Base-by-base conservation (phyloP, 2,888 invertebrate genomes). In the Liodrosophila aerea region DNA sequence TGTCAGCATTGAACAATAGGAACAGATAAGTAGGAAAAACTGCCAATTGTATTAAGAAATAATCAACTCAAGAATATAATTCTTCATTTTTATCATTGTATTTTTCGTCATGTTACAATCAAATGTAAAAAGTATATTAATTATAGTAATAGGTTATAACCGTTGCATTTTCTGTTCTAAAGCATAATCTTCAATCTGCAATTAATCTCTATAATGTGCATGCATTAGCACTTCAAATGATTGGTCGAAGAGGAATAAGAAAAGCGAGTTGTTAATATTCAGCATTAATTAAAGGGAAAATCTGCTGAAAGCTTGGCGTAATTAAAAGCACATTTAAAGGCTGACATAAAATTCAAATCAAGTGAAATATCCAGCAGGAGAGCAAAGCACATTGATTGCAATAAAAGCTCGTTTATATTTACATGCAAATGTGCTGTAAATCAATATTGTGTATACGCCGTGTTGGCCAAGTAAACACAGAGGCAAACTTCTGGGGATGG, bases 181-280 rank as follows among this genome's bases (percentile, higher is more conserved):
- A 18, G 18, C 11, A 15, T 12, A 11, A 12, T 4, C 13, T 37
- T 36, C 31, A 12, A 27, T 13, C 43, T 36, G 43, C 54, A 69
- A 83, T 80, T 80, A 83, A 72, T 76, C 69, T 64, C 58, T 52
- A 69, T 83, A 56, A 73, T 73, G 56, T 56, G 15, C 31, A 46
- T 82, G 80, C 80, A 82, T 82, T 73, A 73, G 62, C 47, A 63
- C 41, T 62, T 56, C 34, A 31, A 54, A 43, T 13, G 33, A 8
- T 22, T 4, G 11, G 13, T 30, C n/a, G 39, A 27, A 8, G 7
- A 34, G 39, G 34, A 18, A 51, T 49, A 37, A 27, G 46, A 43
- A 34, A 8, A 13, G 33, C 13, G 30, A n/a, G 30, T 43, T 54
- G 12, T 22, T 54, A 56, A 74, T 72, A 68, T 80, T 78, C 74